phyloP scores from a whole-genome alignment of 2,113 vertebrate species.

The Syrmaticus mikado region DNA sequence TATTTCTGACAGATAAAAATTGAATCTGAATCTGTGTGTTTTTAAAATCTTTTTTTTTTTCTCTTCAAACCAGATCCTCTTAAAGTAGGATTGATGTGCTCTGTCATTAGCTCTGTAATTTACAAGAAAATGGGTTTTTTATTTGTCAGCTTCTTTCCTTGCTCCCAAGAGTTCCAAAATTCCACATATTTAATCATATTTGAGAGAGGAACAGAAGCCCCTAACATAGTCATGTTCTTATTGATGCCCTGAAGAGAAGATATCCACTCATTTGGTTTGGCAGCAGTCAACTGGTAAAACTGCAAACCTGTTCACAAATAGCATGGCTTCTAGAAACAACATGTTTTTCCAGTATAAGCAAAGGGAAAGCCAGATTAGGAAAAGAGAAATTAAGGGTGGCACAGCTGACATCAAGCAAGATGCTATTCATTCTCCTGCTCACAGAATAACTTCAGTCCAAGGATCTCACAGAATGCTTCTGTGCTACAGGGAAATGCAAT shows the following conservation, averaged over 20 bases:
- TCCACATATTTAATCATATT: not conserved
- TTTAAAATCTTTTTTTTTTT: not conserved
- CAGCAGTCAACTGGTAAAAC: not conserved
- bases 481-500: not conserved
- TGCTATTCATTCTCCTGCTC: not conserved
- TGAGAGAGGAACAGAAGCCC: not conserved
- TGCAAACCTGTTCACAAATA: not conserved
- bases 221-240: not conserved
- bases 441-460: not conserved
- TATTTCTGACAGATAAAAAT: not conserved
- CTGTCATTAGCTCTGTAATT: not conserved
- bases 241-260: not conserved
- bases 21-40: not conserved
- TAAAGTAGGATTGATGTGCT: not conserved
- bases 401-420: not conserved
- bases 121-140: not conserved
- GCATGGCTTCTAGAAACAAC: not conserved
- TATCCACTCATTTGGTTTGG: not conserved
- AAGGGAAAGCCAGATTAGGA: accelerated
- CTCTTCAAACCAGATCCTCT: not conserved
- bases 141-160: not conserved
- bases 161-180: not conserved
- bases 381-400: not conserved
- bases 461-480: not conserved
- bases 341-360: not conserved